Evolutionary conservation across 2,113 vertebrate species (phyloP).

Genomic region (Anarrhichthys ocellatus): DNA sequence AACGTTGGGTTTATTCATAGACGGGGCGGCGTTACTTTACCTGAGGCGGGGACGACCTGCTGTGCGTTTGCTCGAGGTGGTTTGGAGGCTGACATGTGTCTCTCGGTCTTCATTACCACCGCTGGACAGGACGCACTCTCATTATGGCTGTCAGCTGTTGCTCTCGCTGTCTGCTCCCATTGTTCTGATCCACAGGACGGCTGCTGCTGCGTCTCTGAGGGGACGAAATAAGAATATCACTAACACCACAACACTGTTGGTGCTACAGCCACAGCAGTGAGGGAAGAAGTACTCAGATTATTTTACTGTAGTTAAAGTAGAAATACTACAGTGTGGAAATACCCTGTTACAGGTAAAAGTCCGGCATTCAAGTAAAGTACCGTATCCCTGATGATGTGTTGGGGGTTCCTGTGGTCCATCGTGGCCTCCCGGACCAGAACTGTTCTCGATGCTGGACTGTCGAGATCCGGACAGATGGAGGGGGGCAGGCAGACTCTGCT

Average conservation of each 20-base stretch:
- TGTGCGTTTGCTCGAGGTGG: conserved; percentile 29
- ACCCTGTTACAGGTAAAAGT: no score
- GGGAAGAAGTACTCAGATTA: not conserved
- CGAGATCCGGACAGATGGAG: conserved; percentile 85
- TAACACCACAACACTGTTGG: not conserved
- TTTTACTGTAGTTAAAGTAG: not conserved
- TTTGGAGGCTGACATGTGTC: conserved; percentile 77
- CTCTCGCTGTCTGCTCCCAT: conserved; percentile 63
- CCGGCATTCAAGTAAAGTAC: conserved; percentile 5
- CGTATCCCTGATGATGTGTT: not conserved
- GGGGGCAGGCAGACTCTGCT: conserved; percentile 87
- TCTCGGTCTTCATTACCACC: conserved; percentile 78
- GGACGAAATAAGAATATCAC: conserved; percentile 20
- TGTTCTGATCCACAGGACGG: conserved; percentile 52
- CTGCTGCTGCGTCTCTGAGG: conserved; percentile 40
- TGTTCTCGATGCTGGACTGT: conserved; percentile 51
- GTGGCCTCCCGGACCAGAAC: conserved; percentile 10
- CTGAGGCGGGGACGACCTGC: conserved; percentile 50
- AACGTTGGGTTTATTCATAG: conserved; percentile 33
- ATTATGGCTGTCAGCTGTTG: conserved; percentile 58
- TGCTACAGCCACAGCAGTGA: not conserved
- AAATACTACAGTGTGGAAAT: not conserved
- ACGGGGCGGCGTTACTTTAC: conserved; percentile 35
- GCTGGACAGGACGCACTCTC: conserved; percentile 65
- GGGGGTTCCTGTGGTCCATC: conserved; percentile 1